Base-by-base conservation (phyloP, 30 jellyfish, hydroid and myxozoan genomes). In the Nemopilema nomurai region DNA sequence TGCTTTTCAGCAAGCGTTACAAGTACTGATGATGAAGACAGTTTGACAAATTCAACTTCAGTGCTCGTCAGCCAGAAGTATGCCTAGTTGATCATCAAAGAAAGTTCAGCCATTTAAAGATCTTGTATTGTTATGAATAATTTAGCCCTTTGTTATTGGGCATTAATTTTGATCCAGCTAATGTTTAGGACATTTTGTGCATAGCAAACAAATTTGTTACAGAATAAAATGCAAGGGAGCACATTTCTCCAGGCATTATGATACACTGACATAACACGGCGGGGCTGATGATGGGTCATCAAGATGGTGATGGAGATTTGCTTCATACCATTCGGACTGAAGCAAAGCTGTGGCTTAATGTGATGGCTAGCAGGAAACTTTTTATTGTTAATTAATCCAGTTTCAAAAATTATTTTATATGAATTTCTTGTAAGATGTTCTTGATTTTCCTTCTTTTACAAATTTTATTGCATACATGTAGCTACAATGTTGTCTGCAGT, bases 41-140 rank as follows among this genome's bases (percentile, higher is more conserved):
- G 93, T 68, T 51, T 76, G 87, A 62, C 76, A 23, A 84, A 84
- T 50, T 84, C 93, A 26, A 84, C 93, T n/a, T 84, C 93, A 16
- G 87, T 74, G 13, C 77, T 84, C 51, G 85, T 84, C 82, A 27
- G 67, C 23, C 87, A 74, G 67, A 77, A 79, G 28, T 74, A 84
- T 67, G 87, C 87, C 68, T 77, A 62, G 69, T 41, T 41, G 57
- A 3, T 3, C 57, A 3, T 41, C 13, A 13, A 13, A 41, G 13
- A 41, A 41, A 41, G 57, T 41, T 13, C 6, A 41, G 13, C 13
- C 57, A 41, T 41, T 41, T 41, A 13, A 41, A 41, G 13, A 41
- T 41, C 57, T 3, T 41, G 6, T 41, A 41, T 41, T 41, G 57
- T 41, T 41, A 3, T 6, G 57, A 3, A 41, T 41, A 41, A 41